Percentiles rank a stretch among this genome's conserved stretches.
These are phyloP conservation scores for Apeltes quadracus DNA, from an alignment of 2,113 vertebrate species.

Conservation along the genomic window DNA sequence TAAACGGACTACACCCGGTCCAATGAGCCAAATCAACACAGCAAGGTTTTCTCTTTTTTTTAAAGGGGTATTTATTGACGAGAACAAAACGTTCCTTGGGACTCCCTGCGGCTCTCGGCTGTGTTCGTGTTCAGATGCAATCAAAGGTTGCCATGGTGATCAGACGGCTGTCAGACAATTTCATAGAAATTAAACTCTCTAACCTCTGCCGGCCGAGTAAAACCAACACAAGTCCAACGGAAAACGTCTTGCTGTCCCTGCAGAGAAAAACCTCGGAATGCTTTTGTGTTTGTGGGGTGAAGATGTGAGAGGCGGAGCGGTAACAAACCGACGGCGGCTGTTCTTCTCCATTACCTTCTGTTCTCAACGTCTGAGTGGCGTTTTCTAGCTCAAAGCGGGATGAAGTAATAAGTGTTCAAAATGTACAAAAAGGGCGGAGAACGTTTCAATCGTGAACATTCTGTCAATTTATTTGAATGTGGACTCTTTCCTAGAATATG, in stretches of 20 bases:
- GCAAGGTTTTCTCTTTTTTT: too few relatives aligned
- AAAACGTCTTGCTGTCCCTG: neutral
- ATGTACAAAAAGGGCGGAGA: neutral
- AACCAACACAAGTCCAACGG: neutral
- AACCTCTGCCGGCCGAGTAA: neutral
- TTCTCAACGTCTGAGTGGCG: neutral
- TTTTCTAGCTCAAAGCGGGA: neutral
- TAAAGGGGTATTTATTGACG: too few relatives aligned
- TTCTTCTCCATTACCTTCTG: neutral
- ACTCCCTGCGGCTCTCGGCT: neutral
- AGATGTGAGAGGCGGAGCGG: too few relatives aligned
- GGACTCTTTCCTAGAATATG: too few relatives aligned
- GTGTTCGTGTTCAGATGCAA: too few relatives aligned
- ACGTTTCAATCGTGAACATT: too few relatives aligned
- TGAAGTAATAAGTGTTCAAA: neutral
- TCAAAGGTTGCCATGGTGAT: neutral
- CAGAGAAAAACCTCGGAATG: too few relatives aligned
- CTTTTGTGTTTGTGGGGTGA: too few relatives aligned
- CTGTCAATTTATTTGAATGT: too few relatives aligned
- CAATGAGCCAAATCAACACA: too few relatives aligned
- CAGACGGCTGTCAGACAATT: neutral
- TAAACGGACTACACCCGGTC: too few relatives aligned
- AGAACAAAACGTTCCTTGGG: neutral
- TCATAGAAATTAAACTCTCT: too few relatives aligned
- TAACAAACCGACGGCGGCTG: neutral